Base-by-base conservation (phyloP, 2,888 invertebrate species). In the Philhelius pedissequus region DNA sequence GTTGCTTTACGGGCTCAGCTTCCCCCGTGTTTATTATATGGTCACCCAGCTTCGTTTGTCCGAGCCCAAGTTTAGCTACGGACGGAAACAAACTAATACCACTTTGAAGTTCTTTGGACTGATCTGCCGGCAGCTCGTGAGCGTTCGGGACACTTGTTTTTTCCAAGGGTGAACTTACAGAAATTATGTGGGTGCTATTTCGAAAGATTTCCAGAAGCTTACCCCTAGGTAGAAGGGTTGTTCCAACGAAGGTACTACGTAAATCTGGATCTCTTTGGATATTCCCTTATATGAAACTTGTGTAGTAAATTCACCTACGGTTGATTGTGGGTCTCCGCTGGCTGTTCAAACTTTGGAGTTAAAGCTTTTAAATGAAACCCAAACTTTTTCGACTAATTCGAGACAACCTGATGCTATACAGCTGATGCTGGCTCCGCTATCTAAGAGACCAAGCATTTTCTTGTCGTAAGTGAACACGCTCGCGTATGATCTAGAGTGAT, bases 21-120 rank as follows among this genome's bases (percentile, higher is more conserved):
- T n/a, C n/a, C n/a, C n/a, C n/a, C n/a, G n/a, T n/a, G n/a, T n/a
- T n/a, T n/a, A n/a, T n/a, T n/a, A n/a, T n/a, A n/a, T n/a, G n/a
- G n/a, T n/a, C n/a, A n/a, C n/a, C n/a, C n/a, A n/a, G n/a, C n/a
- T 40, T 38, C 75, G 71, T 81, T 64, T 68, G 9, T 50, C 35
- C 35, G 35, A 35, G 35, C 11, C 35, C 35, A 35, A 35, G n/a
- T 35, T 35, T 35, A 13, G 35, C 35, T 3, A 27, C 50, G 50
- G 50, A 50, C 18, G 50, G 50, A 50, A 50, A 50, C 27, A 50
- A 13, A 27, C 50, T 25, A 27, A 50, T 50, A 50, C 25, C 50
- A 50, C 15, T 27, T 50, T 50, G 20, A 50, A 50, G 50, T 9
- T 50, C 18, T 7, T 27, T 50, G 8, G n/a, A n/a, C n/a, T n/a